These are phyloP conservation scores for Drosophila ustulata DNA, from an alignment of 2,888 invertebrate species.

Conservation along the genomic window DNA sequence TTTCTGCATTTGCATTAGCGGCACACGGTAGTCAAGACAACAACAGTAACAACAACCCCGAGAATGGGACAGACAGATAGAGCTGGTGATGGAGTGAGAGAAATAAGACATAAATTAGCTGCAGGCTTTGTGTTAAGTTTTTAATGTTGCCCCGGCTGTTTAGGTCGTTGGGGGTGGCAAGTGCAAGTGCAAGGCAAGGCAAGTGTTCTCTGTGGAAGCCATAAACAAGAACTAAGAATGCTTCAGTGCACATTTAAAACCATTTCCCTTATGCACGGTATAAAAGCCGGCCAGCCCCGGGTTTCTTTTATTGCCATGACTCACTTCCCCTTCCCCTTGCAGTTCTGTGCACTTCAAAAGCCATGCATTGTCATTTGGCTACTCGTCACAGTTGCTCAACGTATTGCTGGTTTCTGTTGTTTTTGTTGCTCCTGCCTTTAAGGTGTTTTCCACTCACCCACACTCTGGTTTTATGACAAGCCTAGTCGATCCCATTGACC, in stretches of 20 bases:
- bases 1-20: slow-evolving; percentile 60
- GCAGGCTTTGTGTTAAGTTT: slow-evolving; percentile 64
- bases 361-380: slow-evolving; percentile 48
- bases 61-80: slow-evolving; percentile 14
- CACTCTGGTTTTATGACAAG: slow-evolving; percentile 54
- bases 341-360: slow-evolving; percentile 20
- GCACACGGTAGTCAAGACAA: slow-evolving; percentile 48
- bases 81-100: neutral
- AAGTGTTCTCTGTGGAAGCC: slow-evolving; percentile 36
- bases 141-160: slow-evolving; percentile 47
- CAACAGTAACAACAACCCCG: slow-evolving; percentile 6
- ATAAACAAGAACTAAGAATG: slow-evolving; percentile 23
- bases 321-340: slow-evolving; percentile 38
- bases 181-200: slow-evolving; percentile 9
- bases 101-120: slow-evolving; percentile 71
- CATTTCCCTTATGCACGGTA: slow-evolving; percentile 35
- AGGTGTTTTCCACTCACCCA: slow-evolving; percentile 56
- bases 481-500: slow-evolving; percentile 58
- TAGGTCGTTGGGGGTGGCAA: slow-evolving; percentile 35
- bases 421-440: slow-evolving; percentile 38
- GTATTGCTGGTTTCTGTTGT: slow-evolving; percentile 4
- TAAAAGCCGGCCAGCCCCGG: slow-evolving; percentile 7
- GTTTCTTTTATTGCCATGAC: slow-evolving; percentile 44
- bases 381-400: slow-evolving; percentile 49
- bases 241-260: slow-evolving; percentile 28